Percentiles rank a stretch among this genome's conserved stretches.
These are phyloP conservation scores for Diachasmimorpha longicaudata DNA, from an alignment of 1,140 invertebrate genomes.

Conservation along the genomic window DNA sequence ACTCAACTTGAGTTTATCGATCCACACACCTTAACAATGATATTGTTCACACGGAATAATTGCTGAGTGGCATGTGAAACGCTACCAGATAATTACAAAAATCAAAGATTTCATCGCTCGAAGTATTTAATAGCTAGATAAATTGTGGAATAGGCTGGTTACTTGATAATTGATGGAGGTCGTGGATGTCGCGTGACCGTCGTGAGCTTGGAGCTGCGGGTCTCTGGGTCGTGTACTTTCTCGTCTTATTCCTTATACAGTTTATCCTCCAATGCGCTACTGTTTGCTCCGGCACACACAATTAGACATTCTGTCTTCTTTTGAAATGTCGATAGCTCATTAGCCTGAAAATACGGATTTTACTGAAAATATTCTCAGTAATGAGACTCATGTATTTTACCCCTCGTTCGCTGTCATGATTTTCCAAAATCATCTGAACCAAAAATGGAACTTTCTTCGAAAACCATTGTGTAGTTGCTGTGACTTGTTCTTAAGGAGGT, in stretches of 20 bases:
- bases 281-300: not conserved
- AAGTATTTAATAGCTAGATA: not conserved
- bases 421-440: too few species aligned
- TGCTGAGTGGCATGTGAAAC: not conserved
- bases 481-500: not conserved
- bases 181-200: slow-evolving; percentile 6
- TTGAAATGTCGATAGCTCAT: not conserved
- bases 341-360: not conserved
- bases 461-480: not conserved
- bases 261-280: not conserved
- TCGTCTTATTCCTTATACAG: not conserved
- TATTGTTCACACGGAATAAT: too few species aligned
- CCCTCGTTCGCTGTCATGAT: too few species aligned
- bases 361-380: too few species aligned
- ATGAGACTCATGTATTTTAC: too few species aligned
- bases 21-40: too few species aligned
- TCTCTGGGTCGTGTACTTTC: slow-evolving; percentile 4
- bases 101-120: not conserved
- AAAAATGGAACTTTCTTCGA: not conserved
- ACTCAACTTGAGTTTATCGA: too few species aligned
- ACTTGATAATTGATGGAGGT: slow-evolving; percentile 14
- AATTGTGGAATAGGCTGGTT: not conserved
- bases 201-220: not conserved
- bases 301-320: slow-evolving; percentile 6
- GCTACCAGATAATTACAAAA: not conserved